Percentiles rank a stretch among this genome's conserved stretches.
Conservation (phyloP, 2,888 invertebrate species). For the Drosophila peninsularis region DNA sequence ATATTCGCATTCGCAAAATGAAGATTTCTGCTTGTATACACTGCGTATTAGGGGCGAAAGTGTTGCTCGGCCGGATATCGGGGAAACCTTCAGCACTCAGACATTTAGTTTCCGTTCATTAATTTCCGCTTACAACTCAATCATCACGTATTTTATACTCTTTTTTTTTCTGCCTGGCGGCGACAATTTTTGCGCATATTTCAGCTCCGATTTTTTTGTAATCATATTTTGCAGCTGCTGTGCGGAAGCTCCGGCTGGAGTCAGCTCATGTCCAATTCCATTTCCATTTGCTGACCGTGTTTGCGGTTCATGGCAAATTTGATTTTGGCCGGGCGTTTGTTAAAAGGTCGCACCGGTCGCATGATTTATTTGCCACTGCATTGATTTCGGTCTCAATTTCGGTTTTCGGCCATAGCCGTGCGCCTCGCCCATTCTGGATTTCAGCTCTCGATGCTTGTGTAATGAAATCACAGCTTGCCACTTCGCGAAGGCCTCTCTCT, state of each 20-base stretch:
- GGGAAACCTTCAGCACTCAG: slow-evolving; percentile 31
- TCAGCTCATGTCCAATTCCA: slow-evolving; percentile 39
- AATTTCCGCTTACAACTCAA: slow-evolving; percentile 77
- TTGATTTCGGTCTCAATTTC: slow-evolving; percentile 65
- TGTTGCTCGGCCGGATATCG: slow-evolving; percentile 39
- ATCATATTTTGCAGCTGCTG: slow-evolving; percentile 18
- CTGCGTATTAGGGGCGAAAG: slow-evolving; percentile 22
- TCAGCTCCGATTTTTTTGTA: slow-evolving; percentile 15
- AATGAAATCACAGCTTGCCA: slow-evolving; percentile 57
- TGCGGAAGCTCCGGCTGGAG: slow-evolving; percentile 28
- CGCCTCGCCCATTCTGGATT: slow-evolving; percentile 12
- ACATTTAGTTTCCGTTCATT: slow-evolving; percentile 79
- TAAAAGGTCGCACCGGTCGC: slow-evolving; percentile 60
- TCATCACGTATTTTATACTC: slow-evolving; percentile 49
- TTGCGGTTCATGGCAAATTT: slow-evolving; percentile 62
- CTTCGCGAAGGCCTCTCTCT: slow-evolving; percentile 5
- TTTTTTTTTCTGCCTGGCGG: slow-evolving; percentile 5
- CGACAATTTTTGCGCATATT: slow-evolving; percentile 63
- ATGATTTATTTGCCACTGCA: slow-evolving; percentile 74
- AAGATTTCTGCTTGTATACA: slow-evolving; percentile 49
- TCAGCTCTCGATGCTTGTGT: slow-evolving; percentile 23
- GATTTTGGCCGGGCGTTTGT: slow-evolving; percentile 61
- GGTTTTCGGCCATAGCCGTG: slow-evolving; percentile 16
- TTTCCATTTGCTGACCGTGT: slow-evolving; percentile 50
- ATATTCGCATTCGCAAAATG: slow-evolving; percentile 23